Evolutionary conservation across 1,140 invertebrate genomes (phyloP), one percentile per base, ranked within the genome.

Genomic region (Drosophila arawakana): DNA sequence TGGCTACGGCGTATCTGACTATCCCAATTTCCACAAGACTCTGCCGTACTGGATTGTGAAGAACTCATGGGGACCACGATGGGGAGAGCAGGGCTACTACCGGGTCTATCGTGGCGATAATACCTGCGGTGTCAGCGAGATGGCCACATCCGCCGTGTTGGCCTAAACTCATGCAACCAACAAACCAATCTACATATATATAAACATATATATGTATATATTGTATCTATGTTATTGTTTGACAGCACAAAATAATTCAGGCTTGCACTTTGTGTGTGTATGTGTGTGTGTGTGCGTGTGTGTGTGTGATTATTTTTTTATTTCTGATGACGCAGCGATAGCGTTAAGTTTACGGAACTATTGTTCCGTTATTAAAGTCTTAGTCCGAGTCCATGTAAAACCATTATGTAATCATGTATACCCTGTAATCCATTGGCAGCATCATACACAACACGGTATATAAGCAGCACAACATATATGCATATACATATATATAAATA

Each of bases 41-140:
- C 92, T 98, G 50, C 98, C 98, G 0, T 99, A 96, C 90, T 99
- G 98, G 98, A 96, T 96, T 58, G 93, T 98, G 5, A 98, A 99
- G 93, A 99, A 99, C 93, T 98, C 97, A 61, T 98, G 98, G 97
- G 97, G 98, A 63, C 88, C 92, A 37, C 93, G 92, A 25, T 99
- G 98, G 98, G 91, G 90, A 44, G 95, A 96, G 88, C 95, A 97
- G 94, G 98, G 98, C 7, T 99, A 99, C 91, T 99, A 99, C 91
- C 94, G 97, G 78, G 95, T 99, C 15, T 99, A 97, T 91, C 94
- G 98, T 73, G 98, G 98, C 15, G 97, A 97, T 93, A 98, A 98
- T 54, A 97, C 97, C 21, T 99, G 98, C 92, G 98, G 98, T 62
- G 93, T 99, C 57, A 98, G 98, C 92, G 93, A 95, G 88, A 98